Evolutionary conservation across 2,797 vertebrate genomes (phyloP), one percentile per base, ranked within the genome.

Genomic region (Graptemys geographica): DNA sequence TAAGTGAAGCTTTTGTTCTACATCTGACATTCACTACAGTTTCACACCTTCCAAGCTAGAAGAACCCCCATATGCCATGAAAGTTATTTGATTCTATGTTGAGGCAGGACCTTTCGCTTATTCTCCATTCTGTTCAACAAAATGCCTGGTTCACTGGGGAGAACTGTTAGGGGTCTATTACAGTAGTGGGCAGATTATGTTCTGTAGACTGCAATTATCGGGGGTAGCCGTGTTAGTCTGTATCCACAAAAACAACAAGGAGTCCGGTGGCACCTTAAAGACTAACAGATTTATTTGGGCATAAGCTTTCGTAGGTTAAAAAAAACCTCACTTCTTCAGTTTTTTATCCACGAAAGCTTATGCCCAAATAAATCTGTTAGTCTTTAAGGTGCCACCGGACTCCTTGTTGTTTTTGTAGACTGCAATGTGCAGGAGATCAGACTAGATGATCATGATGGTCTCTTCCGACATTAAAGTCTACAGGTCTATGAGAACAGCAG

Each of bases 1-100:
- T 81, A 62, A 27, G 18, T 72, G 33, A 93, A 83, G 11, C 47
- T 78, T 49, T 86, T n/a, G 25, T 65, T 88, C 87, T 62, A 76
- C 8, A 84, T 27, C 25, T 8, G 65, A 83, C 1, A 82, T 56
- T 27, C 51, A 57, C 83, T 82, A 83, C 81, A 2, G 0, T 93
- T 59, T 41, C 1, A 1, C 1, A 3, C 4, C 13, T 28, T 62
- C 59, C 18, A 10, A 47, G 6, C 23, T 76, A 16, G 25, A 47
- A 47, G 41, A 76, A 47, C 6, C 41, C 28, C 41, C 9, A 5
- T 47, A 16, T 16, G 44, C 41, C 44, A 78, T 78, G 44, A 47
- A 76, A 28, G 11, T 15, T 78, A 11, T 0, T 0, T 33, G 21
- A 79, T 8, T 87, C 78, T 37, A 31, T 84, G 86, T 86, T 80